Evolutionary conservation across 2,888 invertebrate genomes (phyloP), one percentile per base, ranked within the genome.

Genomic region (Zonitis immaculata): DNA sequence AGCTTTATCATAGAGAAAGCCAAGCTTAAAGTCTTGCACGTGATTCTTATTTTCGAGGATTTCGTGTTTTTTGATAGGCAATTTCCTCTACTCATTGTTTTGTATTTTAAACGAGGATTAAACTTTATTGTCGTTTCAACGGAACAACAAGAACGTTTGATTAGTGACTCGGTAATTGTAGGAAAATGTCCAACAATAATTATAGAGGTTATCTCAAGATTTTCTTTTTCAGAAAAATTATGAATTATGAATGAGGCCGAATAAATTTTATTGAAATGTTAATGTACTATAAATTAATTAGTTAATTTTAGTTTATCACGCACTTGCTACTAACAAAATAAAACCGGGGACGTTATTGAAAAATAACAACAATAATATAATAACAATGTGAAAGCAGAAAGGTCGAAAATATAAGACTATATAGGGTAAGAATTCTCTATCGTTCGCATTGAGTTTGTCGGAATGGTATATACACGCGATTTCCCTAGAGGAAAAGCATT

Each of bases 401-500:
- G 35, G 35, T 35, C 16, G 14, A 35, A 35, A 35, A 35, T 16
- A 18, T 35, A 35, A 35, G 9, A 18, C 14, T 8, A 25, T 35
- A 50, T 32, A 27, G 43, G 35, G 22, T 27, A 49, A 44, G 28
- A 44, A 18, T 35, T 35, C 35, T 35, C 35, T 35, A 16, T 35
- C 35, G 3, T 16, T 16, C 16, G 8, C 35, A 47, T 16, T 28
- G 27, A 47, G 20, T 43, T 42, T 42, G 49, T 44, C 25, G 42
- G 52, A 60, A 62, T 62, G 58, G 61, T 59, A 63, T 60, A 60
- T 61, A 63, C 63, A 65, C 65, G 66, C 66, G 63, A 67, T 67
- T 67, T 65, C 65, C 65, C 67, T 49, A 49, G 64, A 62, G 67
- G 60, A 58, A 66, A 62, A 55, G 65, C 66, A 67, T 67, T 67